Base-by-base conservation (phyloP, 2,888 invertebrate genomes). In the Patella depressa region DNA sequence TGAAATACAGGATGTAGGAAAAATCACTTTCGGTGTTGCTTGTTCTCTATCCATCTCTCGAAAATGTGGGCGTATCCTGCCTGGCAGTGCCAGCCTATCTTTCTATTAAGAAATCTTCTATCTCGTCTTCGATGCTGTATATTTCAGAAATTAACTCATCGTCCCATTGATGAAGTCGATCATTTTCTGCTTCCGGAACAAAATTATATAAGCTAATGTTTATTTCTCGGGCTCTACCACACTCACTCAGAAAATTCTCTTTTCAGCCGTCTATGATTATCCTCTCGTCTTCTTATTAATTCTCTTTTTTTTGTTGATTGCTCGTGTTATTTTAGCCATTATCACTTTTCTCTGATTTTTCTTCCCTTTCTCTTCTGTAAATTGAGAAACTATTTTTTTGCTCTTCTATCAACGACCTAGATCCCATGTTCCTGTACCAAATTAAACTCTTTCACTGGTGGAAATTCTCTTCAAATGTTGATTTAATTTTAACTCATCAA, bases 271-370 rank as follows among this genome's bases (percentile, higher is more conserved):
- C 57, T 57, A 57, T 5, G 15, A 11, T 57, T 57, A 11, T 15
- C n/a, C 15, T 57, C 57, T 17, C 12, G 0, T 17, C 3, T 57
- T 12, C 57, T 7, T 0, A 57, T 5, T 17, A n/a, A 57, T 57
- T 53, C 45, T 45, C 24, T 70, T 14, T 70, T 70, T 53, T 70
- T 34, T 24, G 45, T 69, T 69, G n/a, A 75, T 75, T 17, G 70
- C 34, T 53, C 75, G 53, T 45, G 75, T 75, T 59, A 75, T 75
- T 19, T n/a, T 34, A 24, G 69, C 53, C 53, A 53, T 69, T 14
- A 75, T 29, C 14, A 24, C 4, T 70, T 53, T 75, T 34, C 24
- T 57, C 59, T 57, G 14, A n/a, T 57, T 57, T 57, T 57, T 57
- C 17, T 17, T 57, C 14, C n/a, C 57, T 57, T 17, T n/a, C 57